phyloP scores from a whole-genome alignment of 2,797 vertebrate species.

The Oreonectes daqikongensis region DNA sequence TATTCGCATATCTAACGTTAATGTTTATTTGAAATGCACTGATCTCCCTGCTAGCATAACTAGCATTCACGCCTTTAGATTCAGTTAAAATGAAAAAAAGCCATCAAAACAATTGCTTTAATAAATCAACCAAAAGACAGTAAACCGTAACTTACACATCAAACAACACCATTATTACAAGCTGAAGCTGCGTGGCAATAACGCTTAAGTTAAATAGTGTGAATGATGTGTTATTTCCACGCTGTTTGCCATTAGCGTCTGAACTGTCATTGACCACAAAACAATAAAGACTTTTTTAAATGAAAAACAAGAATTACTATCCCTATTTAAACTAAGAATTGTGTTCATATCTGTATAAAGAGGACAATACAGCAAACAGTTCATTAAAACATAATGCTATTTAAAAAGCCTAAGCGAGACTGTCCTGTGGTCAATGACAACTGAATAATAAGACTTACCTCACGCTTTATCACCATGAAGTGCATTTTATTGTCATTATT shows the following conservation, averaged over 20 bases:
- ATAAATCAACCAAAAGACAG: neutral
- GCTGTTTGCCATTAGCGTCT: constrained; percentile 22
- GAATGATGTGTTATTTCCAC: neutral
- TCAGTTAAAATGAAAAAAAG: neutral
- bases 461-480: neutral
- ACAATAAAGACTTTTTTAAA: too few relatives aligned
- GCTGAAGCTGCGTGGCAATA: neutral
- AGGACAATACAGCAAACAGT: neutral
- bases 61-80: constrained; percentile 25
- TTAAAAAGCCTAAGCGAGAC: constrained; percentile 11
- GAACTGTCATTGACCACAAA: constrained; percentile 9
- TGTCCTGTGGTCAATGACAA: constrained; percentile 33
- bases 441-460: constrained; percentile 29
- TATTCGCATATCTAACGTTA: neutral
- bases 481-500: neutral
- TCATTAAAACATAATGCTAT: constrained; percentile 6
- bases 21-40: neutral
- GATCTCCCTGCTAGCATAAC: constrained; percentile 24
- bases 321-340: neutral
- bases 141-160: neutral
- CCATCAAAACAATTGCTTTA: neutral
- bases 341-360: neutral
- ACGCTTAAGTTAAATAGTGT: neutral
- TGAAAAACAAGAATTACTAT: too few relatives aligned
- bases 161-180: neutral